Percentiles rank a stretch among this genome's conserved stretches.
These are phyloP conservation scores for Cichlasoma orientale DNA, from an alignment of 2,797 vertebrate species.

Conservation along the genomic window DNA sequence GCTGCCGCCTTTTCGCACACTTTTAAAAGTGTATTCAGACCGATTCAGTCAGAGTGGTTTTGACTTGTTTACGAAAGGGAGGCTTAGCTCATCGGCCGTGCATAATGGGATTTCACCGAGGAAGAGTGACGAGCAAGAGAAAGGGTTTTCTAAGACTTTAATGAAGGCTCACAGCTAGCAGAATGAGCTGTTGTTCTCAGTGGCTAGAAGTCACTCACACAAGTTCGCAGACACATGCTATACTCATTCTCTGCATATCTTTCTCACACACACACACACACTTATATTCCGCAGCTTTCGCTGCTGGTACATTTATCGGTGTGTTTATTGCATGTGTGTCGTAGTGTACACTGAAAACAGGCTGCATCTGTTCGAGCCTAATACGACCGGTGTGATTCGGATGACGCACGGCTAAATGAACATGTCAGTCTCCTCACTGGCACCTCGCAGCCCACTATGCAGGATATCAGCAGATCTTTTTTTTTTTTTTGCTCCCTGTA, in stretches of 20 bases:
- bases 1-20: slow-evolving; percentile 23
- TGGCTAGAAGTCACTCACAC: neutral
- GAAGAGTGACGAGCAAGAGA: slow-evolving; percentile 41
- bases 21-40: slow-evolving; percentile 41
- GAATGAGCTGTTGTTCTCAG: slow-evolving; percentile 50
- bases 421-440: neutral
- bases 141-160: slow-evolving; percentile 36
- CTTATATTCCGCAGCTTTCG: slow-evolving; percentile 4
- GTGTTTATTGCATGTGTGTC: slow-evolving; percentile 8
- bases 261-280: neutral
- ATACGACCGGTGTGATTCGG: slow-evolving; percentile 52
- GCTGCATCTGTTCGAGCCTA: slow-evolving; percentile 38
- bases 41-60: slow-evolving; percentile 37
- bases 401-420: slow-evolving; percentile 11
- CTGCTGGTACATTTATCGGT: slow-evolving; percentile 1
- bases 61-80: slow-evolving; percentile 49
- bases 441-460: slow-evolving; percentile 6
- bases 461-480: neutral
- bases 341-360: slow-evolving; percentile 20
- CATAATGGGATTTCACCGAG: slow-evolving; percentile 56
- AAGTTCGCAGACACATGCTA: neutral
- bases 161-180: slow-evolving; percentile 35
- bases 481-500: neutral
- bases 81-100: slow-evolving; percentile 39
- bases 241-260: slow-evolving; percentile 19